Base-by-base conservation (phyloP, 2,113 vertebrate genomes). In the Hipposideros armiger region DNA sequence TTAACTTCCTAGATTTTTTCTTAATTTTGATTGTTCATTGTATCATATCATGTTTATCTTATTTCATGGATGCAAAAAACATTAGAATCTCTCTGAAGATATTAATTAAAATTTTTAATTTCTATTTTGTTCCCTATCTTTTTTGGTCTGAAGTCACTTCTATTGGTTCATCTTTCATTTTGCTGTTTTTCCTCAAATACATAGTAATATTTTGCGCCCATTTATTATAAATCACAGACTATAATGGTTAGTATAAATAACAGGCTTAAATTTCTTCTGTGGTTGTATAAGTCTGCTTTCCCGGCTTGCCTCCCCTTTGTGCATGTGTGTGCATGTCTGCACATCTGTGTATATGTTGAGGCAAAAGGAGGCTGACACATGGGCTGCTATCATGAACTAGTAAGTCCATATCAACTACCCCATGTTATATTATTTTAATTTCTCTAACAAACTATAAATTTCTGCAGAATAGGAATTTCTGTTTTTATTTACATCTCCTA, bases 1-100 rank as follows among this genome's bases (percentile, higher is more conserved):
- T 94, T 66, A 90, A 84, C 9, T 97, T 84, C 40, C 26, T 52
- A 88, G 13, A 40, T 80, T 74, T 74, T 86, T 86, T 70, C 52
- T 70, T 86, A 89, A 72, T 64, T 78, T 87, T 67, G 1, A 78
- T 90, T 58, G 2, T 47, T 69, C 42, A 50, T 54, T 72, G 84
- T 76, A 66, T 58, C 32, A 73, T 56, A 58, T 66, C 20, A 74
- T 32, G 0, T 73, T 95, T 73, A 42, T 30, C 54, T 87, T 42
- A 72, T 80, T 72, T 74, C 47, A 54, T n/a, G 17, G 26, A 69
- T 62, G 4, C 10, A 32, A 89, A 90, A 77, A 92, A 73, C 52
- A 36, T 40, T 16, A 85, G 50, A 74, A 40, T 73, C 40, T 77
- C 30, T 54, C 28, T 77, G 30, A 77, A 86, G 22, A 73, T 50